Conservation (phyloP, 2,888 invertebrate species). For the Drosophila heteroneura region DNA sequence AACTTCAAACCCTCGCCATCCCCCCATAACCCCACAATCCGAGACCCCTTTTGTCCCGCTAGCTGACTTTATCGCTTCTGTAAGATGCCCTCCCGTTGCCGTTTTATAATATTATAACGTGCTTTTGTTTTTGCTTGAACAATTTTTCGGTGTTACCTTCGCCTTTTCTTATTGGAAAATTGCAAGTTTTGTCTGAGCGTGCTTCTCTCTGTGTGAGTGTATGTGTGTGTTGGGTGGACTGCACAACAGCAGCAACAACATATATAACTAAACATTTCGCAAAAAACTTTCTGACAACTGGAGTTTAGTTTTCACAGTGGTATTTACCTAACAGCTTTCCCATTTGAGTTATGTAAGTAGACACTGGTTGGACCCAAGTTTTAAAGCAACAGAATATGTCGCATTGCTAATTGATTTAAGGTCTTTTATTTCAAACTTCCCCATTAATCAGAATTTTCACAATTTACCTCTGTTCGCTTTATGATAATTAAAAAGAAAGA, state of each 20-base stretch:
- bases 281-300: slow-evolving; percentile 56
- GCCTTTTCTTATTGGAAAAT: slow-evolving; percentile 77
- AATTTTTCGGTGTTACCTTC: slow-evolving; percentile 78
- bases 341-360: slow-evolving; percentile 58
- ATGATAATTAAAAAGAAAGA: slow-evolving; percentile 45
- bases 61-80: slow-evolving; percentile 76
- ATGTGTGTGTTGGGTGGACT: slow-evolving; percentile 16
- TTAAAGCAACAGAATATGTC: slow-evolving; percentile 6
- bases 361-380: neutral
- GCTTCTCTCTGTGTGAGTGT: slow-evolving; percentile 3
- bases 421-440: slow-evolving; percentile 14
- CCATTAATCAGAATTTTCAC: neutral
- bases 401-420: slow-evolving; percentile 46
- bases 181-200: slow-evolving; percentile 61
- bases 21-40: neutral
- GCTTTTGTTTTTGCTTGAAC: slow-evolving; percentile 80
- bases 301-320: slow-evolving; percentile 71
- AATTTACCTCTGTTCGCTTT: slow-evolving; percentile 9
- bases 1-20: slow-evolving; percentile 6
- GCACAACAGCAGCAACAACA: slow-evolving; percentile 30
- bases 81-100: slow-evolving; percentile 73
- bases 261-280: slow-evolving; percentile 55
- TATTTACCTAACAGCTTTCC: slow-evolving; percentile 76
- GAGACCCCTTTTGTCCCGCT: neutral
- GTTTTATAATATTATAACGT: slow-evolving; percentile 80